A percentile compares a stretch with the other conserved stretches of the same genome.
These are phyloP conservation scores for Catostylus mosaicus DNA, from an alignment of 30 jellyfish, hydroid and myxozoan genomes.

Conservation along the genomic window DNA sequence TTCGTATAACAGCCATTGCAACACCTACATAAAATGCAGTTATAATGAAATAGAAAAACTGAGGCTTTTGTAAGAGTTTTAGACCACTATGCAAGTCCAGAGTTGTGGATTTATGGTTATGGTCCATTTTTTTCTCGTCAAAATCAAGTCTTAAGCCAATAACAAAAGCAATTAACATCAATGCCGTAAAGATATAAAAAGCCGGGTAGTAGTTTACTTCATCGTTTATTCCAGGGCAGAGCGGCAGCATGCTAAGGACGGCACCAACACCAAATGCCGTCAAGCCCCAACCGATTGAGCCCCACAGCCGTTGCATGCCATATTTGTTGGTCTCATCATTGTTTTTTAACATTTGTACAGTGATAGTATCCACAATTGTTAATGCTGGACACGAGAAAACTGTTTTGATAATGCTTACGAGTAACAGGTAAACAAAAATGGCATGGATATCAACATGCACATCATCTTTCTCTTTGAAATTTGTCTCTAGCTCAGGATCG, in stretches of 20 bases:
- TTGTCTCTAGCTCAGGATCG: constrained; percentile 32
- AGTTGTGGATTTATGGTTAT: not conserved
- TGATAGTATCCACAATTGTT: constrained; percentile 89
- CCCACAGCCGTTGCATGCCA: constrained; percentile 97
- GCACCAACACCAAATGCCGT: constrained; percentile 96
- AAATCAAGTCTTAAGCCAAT: constrained; percentile 81
- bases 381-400: constrained; percentile 89
- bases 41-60: constrained; percentile 57
- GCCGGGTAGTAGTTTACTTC: constrained; percentile 96
- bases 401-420: constrained; percentile 83
- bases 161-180: constrained; percentile 78
- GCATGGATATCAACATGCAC: constrained; percentile 73
- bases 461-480: constrained; percentile 62
- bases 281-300: constrained; percentile 92
- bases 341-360: constrained; percentile 80
- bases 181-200: constrained; percentile 74
- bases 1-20: constrained; percentile 86
- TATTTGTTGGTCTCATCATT: constrained; percentile 80
- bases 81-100: constrained; percentile 59
- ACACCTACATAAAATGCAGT: constrained; percentile 91
- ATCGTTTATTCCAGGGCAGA: constrained; percentile 90
- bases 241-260: constrained; percentile 71
- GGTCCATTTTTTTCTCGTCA: constrained; percentile 29
- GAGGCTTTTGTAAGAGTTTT: constrained; percentile 70
- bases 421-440: constrained; percentile 71